Conservation (phyloP, 2,113 vertebrate species). For the Rhinogobius similis region DNA sequence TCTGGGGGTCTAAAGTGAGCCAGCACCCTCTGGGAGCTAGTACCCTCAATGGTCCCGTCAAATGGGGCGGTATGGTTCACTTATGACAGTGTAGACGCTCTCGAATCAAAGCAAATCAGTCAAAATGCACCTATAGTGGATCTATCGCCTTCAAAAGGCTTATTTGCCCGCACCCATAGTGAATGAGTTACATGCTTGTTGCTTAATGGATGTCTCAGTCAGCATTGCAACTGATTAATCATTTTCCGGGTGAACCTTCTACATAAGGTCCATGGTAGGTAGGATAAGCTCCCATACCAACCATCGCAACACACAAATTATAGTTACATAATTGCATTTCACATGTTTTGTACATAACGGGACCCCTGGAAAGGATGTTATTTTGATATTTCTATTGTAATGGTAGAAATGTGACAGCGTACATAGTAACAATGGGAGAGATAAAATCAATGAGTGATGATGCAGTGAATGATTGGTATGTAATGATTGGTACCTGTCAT, state of each 20-base stretch:
- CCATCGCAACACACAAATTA: neutral
- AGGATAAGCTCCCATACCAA: neutral
- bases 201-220: no score
- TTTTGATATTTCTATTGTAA: neutral
- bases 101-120: no score
- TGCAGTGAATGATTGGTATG: constrained; percentile 32
- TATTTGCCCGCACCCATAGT: no score
- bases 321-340: neutral
- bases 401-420: neutral
- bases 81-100: no score
- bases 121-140: no score
- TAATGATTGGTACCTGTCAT: constrained; percentile 55
- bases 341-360: neutral
- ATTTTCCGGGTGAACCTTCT: neutral
- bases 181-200: no score
- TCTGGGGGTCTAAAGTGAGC: no score
- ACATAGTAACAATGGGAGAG: neutral
- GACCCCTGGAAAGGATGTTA: neutral
- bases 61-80: no score
- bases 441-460: constrained; percentile 10
- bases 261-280: neutral
- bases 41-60: no score
- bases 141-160: no score
- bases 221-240: neutral
- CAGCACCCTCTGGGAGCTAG: no score